Conservation (phyloP, 2,797 vertebrate species). For the Tangara arthus region DNA sequence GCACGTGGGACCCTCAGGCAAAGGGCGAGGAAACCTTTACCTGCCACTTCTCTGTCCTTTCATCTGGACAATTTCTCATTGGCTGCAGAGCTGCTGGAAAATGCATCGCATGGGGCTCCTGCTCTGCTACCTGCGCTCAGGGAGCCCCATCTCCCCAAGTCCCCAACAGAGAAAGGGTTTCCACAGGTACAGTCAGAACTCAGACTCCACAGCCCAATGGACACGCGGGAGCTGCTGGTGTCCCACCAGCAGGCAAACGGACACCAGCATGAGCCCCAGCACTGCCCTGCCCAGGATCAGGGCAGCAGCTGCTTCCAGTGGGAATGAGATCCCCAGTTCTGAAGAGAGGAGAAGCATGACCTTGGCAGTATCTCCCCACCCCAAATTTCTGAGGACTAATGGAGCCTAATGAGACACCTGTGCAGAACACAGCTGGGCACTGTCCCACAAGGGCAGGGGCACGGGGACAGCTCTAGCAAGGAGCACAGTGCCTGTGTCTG, state of each 20-base stretch:
- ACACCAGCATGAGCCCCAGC: neutral
- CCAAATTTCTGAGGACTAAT: rapidly evolving
- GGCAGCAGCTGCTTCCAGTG: neutral
- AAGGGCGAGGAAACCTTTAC: neutral
- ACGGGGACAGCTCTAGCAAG: neutral
- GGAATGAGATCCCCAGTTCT: neutral
- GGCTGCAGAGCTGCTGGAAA: neutral
- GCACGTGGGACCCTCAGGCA: neutral
- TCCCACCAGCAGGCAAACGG: rapidly evolving
- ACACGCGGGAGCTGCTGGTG: neutral
- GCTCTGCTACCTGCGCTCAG: neutral
- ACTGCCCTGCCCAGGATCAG: neutral
- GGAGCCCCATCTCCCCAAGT: rapidly evolving
- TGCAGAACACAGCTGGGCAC: neutral
- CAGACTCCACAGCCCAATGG: neutral
- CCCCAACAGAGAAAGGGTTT: neutral
- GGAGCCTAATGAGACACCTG: neutral
- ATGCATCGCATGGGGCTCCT: rapidly evolving
- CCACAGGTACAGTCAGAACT: neutral
- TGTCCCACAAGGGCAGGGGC: neutral
- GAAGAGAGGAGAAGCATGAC: rapidly evolving
- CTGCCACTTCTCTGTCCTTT: neutral
- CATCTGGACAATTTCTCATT: rapidly evolving
- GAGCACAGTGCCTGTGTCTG: neutral
- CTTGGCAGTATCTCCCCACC: neutral